phyloP scores from a whole-genome alignment of 2,888 invertebrate genomes.

The Callyntrura sp. region DNA sequence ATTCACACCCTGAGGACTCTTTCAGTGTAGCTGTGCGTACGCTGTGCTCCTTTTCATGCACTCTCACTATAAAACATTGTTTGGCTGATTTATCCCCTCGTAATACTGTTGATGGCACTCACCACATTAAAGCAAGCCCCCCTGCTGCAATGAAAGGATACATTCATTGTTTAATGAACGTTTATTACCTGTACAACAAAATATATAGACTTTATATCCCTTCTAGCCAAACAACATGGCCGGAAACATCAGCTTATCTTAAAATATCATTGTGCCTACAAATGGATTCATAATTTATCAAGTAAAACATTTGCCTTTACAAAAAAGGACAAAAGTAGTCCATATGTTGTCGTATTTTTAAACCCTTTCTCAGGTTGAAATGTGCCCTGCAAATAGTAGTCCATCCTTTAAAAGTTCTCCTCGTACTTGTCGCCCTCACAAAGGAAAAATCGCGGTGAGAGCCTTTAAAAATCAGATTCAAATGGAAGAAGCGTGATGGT shows the following conservation, averaged over 20 bases:
- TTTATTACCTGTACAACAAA: background rate
- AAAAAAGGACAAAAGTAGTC: background rate
- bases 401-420: background rate
- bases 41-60: slow-evolving; percentile 32
- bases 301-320: slow-evolving; percentile 11
- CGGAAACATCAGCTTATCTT: slow-evolving; percentile 79
- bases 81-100: slow-evolving; percentile 34
- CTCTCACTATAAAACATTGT: slow-evolving; percentile 8
- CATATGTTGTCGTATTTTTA: background rate
- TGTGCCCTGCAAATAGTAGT: background rate
- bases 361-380: background rate
- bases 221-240: slow-evolving; percentile 74
- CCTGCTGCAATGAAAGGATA: background rate
- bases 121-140: background rate
- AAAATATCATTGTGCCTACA: slow-evolving; percentile 74
- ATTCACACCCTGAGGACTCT: slow-evolving; percentile 73
- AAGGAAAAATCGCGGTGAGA: slow-evolving; percentile 22
- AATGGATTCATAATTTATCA: slow-evolving; percentile 63
- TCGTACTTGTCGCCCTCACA: background rate
- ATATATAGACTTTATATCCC: slow-evolving; percentile 1
- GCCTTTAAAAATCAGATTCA: slow-evolving; percentile 45
- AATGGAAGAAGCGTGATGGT: slow-evolving; percentile 64
- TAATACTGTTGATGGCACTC: background rate
- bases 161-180: background rate
- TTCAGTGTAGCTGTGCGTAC: background rate